A percentile compares a stretch with the other conserved stretches of the same genome.
Evolutionary conservation across 2,888 invertebrate genomes (phyloP).

Genomic region (Uropetala carovei): DNA sequence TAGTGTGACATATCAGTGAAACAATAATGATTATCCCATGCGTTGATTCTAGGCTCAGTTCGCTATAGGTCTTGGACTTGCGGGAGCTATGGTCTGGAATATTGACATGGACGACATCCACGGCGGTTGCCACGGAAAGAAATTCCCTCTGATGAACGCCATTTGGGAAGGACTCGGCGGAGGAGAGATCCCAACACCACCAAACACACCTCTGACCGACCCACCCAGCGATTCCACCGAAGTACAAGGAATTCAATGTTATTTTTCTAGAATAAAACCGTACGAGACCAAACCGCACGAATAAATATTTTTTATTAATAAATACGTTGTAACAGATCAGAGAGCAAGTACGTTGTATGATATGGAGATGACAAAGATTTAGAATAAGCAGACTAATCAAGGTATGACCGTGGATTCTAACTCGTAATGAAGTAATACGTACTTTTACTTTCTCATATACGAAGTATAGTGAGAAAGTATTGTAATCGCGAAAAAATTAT

Average conservation of each 20-base stretch:
- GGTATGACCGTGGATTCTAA: too few species aligned
- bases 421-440: too few species aligned
- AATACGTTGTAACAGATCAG: too few species aligned
- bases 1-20: too few species aligned
- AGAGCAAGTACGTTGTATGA: too few species aligned
- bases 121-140: conserved; percentile 79
- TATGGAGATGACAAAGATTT: too few species aligned
- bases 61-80: conserved; percentile 72
- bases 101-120: conserved; percentile 87
- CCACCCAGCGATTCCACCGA: conserved; percentile 5
- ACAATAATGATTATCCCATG: too few species aligned
- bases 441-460: too few species aligned
- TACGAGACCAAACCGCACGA: not conserved
- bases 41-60: not conserved
- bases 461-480: too few species aligned
- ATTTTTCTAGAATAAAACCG: not conserved
- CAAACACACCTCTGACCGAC: not conserved
- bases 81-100: conserved; percentile 87
- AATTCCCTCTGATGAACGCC: conserved; percentile 80
- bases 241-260: not conserved
- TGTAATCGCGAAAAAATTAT: too few species aligned
- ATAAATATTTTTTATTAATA: not conserved
- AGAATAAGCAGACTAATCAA: too few species aligned
- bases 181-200: not conserved
- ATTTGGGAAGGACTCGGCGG: conserved; percentile 76